Evolutionary conservation across 2,797 vertebrate genomes (phyloP).

Genomic region (Arrhamphus sclerolepis): DNA sequence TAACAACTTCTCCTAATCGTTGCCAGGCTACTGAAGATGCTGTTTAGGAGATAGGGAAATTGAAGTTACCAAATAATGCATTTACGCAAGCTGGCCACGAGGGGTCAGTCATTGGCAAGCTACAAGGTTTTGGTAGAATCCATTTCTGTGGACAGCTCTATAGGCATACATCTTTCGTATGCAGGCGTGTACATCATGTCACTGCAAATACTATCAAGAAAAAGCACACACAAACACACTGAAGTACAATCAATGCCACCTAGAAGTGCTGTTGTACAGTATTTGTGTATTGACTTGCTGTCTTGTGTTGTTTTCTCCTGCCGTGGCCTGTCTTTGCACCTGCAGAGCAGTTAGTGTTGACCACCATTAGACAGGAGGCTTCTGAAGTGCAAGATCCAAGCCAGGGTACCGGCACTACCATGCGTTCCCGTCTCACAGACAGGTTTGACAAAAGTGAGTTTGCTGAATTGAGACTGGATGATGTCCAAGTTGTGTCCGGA

Average conservation of each 20-base stretch:
- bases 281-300: conserved; percentile 69
- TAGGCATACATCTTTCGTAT: conserved; percentile 13
- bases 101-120: conserved; percentile 56
- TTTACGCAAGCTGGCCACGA: conserved; percentile 44
- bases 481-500: conserved; percentile 55
- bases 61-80: conserved; percentile 25
- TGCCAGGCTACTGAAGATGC: conserved; percentile 47
- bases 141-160: conserved; percentile 8
- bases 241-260: conserved; percentile 20
- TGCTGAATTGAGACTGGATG: conserved; percentile 69
- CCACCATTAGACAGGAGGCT: conserved; percentile 84
- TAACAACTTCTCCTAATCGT: conserved; percentile 65
- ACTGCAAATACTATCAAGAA: conserved; percentile 1
- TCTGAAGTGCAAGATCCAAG: conserved; percentile 77
- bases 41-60: conserved; percentile 46
- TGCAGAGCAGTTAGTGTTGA: conserved; percentile 88
- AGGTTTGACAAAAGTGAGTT: conserved; percentile 89
- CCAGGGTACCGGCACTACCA: conserved; percentile 71
- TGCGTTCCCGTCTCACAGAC: conserved; percentile 81
- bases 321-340: conserved; percentile 60
- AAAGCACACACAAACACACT: conserved; percentile 37
- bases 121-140: conserved; percentile 10
- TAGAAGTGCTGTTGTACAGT: conserved; percentile 23
- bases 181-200: conserved; percentile 17
- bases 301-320: conserved; percentile 78